Conservation (phyloP, 2,888 invertebrate genomes). For the Cyclophora punctaria region DNA sequence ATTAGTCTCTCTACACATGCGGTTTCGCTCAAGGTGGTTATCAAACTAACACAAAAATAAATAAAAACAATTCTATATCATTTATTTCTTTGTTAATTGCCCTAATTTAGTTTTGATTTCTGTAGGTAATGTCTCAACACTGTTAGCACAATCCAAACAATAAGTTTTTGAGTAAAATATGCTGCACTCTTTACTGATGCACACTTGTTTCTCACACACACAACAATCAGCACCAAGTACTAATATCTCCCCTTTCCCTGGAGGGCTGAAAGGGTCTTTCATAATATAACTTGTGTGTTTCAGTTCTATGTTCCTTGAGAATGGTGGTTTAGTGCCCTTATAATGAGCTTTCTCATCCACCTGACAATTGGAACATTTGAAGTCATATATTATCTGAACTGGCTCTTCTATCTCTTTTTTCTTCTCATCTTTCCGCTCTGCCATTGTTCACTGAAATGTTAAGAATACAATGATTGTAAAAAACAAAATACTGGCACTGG, state of each 20-base stretch:
- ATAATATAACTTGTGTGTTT: slow-evolving; percentile 85
- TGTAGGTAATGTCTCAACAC: slow-evolving; percentile 78
- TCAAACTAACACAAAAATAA: not conserved
- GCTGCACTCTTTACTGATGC: slow-evolving; percentile 84
- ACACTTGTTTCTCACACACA: slow-evolving; percentile 80
- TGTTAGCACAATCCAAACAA: slow-evolving; percentile 81
- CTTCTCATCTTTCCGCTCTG: slow-evolving; percentile 22
- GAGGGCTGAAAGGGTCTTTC: slow-evolving; percentile 89
- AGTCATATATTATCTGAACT: slow-evolving; percentile 49
- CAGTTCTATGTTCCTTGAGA: slow-evolving; percentile 79
- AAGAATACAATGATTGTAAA: slow-evolving; percentile 5
- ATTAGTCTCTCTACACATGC: not conserved
- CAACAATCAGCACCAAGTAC: slow-evolving; percentile 85
- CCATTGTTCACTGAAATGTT: slow-evolving; percentile 47
- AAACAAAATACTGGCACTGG: not conserved
- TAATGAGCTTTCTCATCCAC: slow-evolving; percentile 83
- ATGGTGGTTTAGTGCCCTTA: slow-evolving; percentile 84
- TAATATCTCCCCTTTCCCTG: slow-evolving; percentile 83
- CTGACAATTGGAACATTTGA: slow-evolving; percentile 79
- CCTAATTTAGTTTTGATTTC: slow-evolving; percentile 79
- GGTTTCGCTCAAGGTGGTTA: too few species aligned
- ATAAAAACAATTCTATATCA: slow-evolving; percentile 16
- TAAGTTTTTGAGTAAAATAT: slow-evolving; percentile 84
- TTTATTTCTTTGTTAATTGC: slow-evolving; percentile 38
- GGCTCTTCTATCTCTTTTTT: slow-evolving; percentile 28